Conservation (phyloP, 1,140 invertebrate species). For the Drosophila funebris region DNA sequence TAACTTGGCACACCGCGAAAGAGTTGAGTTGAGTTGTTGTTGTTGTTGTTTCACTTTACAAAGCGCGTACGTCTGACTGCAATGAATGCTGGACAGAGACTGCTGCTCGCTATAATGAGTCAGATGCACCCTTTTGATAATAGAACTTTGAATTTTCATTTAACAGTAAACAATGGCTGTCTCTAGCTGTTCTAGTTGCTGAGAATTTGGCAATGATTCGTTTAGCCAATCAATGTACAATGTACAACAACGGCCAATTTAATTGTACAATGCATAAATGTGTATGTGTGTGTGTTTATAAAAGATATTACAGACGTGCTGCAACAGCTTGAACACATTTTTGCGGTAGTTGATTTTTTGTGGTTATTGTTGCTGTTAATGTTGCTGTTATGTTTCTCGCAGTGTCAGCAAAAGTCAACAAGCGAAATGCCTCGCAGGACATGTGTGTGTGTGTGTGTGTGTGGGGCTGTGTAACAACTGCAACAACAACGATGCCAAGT, state of each 20-base stretch:
- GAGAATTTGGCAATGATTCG: no score
- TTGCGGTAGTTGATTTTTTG: slow-evolving; percentile 37
- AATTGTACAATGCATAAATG: slow-evolving; percentile 2
- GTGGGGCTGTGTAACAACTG: slow-evolving; percentile 19
- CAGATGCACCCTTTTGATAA: no score
- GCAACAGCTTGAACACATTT: slow-evolving; percentile 38
- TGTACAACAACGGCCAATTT: background rate
- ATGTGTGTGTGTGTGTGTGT: slow-evolving; percentile 7
- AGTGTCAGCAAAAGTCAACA: slow-evolving; percentile 77
- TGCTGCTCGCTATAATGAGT: no score
- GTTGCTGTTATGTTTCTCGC: slow-evolving; percentile 6
- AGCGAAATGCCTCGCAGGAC: slow-evolving; percentile 33
- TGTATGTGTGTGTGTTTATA: slow-evolving; percentile 29
- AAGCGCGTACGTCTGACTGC: no score
- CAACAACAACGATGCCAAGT: slow-evolving; percentile 38
- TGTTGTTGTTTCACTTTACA: no score
- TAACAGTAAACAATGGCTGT: no score
- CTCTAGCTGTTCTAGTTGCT: no score
- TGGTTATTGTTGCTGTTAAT: background rate
- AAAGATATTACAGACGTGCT: slow-evolving; percentile 37
- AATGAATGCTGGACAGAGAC: no score
- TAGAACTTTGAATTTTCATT: no score
- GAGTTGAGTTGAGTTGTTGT: no score
- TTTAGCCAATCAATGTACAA: background rate
- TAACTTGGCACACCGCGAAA: no score